A percentile compares a stretch with the other conserved stretches of the same genome.
Evolutionary conservation across 2,797 vertebrate species (phyloP).

Genomic region (Scyliorhinus canicula): DNA sequence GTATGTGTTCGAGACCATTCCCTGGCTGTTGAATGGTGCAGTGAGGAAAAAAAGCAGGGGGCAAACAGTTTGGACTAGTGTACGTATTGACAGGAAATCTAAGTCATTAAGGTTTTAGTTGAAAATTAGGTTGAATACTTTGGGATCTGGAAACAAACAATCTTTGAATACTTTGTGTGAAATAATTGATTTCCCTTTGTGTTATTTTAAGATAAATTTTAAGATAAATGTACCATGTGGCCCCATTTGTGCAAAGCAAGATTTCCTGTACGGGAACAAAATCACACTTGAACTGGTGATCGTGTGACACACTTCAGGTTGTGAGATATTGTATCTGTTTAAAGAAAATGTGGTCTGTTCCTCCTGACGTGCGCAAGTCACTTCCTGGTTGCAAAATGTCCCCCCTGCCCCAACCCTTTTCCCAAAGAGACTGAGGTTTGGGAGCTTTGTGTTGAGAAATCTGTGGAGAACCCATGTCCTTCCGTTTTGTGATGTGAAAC

Average conservation of each 20-base stretch:
- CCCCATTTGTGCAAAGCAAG: not conserved
- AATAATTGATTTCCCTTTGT: not conserved
- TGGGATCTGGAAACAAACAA: not conserved
- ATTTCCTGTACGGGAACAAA: not conserved
- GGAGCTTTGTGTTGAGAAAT: not conserved
- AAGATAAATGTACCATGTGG: not conserved
- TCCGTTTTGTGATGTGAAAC: not conserved
- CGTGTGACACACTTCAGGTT: not conserved
- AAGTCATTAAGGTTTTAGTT: not conserved
- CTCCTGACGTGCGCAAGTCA: not conserved
- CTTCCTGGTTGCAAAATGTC: not conserved
- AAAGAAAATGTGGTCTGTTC: not conserved
- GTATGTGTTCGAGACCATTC: not conserved
- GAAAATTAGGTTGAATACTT: not conserved
- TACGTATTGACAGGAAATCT: not conserved
- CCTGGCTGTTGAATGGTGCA: not conserved
- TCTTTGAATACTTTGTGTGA: not conserved
- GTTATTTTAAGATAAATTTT: not conserved
- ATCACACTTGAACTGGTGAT: not conserved
- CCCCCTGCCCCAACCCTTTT: not conserved
- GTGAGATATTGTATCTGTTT: not conserved
- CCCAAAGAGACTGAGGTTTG: not conserved
- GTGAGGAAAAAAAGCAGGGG: not conserved
- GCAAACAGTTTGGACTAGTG: not conserved
- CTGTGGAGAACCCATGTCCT: not conserved